Base-by-base conservation (phyloP, 2,113 vertebrate genomes). In the Okapia johnstoni region DNA sequence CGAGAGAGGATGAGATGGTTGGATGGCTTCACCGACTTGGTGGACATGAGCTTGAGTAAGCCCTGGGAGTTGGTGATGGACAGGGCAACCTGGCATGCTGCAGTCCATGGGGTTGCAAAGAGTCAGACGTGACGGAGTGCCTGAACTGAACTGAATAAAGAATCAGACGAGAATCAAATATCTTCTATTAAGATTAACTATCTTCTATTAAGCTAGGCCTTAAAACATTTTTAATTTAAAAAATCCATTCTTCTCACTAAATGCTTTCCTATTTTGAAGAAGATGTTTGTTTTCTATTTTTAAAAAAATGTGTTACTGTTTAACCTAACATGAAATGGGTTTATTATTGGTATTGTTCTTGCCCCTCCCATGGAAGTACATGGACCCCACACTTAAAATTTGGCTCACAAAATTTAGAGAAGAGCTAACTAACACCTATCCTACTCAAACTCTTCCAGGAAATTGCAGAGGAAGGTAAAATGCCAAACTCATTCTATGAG, bases 81-180 rank as follows among this genome's bases (percentile, higher is more conserved):
- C 63, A 70, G 9, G 9, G 33, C 36, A 33, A 30, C 60, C 30
- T 63, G 30, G 60, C 30, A 16, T 63, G 63, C 63, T 70, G 17
- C 4, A 70, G 33, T 36, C 9, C n/a, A 36, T 36, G 63, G 17
- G n/a, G 63, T 10, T 21, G 4, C 63, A 36, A 70, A 70, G n/a
- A 70, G n/a, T 70, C 1, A 0, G n/a, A 70, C 19, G 7, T 8
- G 14, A 16, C 0, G 14, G 30, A 16, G 3, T 16, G 60, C 16
- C 52, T 54, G 30, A 66, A 66, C 61, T n/a, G 63, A 66, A 19
- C 8, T 66, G n/a, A 80, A 77, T 30, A 15, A 70, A 66, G 48
- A 87, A 66, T 60, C 7, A 66, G 58, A 43, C 52, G 60, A 95
- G 17, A 17, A 30, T 79, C 73, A 13, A 79, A 48, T 17, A 9